Conservation (phyloP, 2,113 vertebrate species). For the Leucoraja erinaceus region DNA sequence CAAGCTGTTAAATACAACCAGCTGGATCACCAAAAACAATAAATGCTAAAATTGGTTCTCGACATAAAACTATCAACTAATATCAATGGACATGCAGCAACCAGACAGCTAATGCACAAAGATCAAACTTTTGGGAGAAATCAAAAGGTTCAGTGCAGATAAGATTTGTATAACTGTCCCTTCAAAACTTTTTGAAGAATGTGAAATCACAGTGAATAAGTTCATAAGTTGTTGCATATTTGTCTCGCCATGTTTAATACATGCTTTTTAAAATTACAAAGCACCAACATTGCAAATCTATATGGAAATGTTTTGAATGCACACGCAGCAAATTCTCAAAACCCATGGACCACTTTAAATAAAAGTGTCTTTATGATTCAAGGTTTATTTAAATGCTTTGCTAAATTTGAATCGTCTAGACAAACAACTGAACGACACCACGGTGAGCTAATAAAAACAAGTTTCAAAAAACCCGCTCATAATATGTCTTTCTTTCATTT, state of each 20-base stretch:
- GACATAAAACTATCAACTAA: background rate
- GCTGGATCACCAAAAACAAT: background rate
- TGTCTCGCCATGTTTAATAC: slow-evolving; percentile 67
- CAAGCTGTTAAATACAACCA: background rate
- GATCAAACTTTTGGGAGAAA: background rate
- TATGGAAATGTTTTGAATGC: slow-evolving; percentile 90
- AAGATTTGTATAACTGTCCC: background rate
- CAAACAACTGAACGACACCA: slow-evolving; percentile 36
- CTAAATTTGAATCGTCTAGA: slow-evolving; percentile 50
- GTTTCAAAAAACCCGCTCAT: slow-evolving; percentile 5
- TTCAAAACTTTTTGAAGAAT: background rate
- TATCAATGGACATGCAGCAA: background rate
- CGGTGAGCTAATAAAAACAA: slow-evolving; percentile 36
- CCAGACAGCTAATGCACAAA: too few relatives aligned
- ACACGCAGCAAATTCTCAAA: background rate
- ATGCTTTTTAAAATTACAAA: slow-evolving; percentile 64
- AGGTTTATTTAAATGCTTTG: slow-evolving; percentile 92
- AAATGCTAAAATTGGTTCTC: background rate
- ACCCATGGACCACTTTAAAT: slow-evolving; percentile 57
- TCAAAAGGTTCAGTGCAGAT: background rate
- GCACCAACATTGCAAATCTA: slow-evolving; percentile 79
- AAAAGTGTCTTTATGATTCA: slow-evolving; percentile 88
- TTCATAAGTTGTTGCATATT: background rate
- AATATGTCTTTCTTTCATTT: slow-evolving; percentile 37
- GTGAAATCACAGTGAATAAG: background rate